phyloP scores from a whole-genome alignment of 2,113 vertebrate species.

The Myrmophylax atrothorax region DNA sequence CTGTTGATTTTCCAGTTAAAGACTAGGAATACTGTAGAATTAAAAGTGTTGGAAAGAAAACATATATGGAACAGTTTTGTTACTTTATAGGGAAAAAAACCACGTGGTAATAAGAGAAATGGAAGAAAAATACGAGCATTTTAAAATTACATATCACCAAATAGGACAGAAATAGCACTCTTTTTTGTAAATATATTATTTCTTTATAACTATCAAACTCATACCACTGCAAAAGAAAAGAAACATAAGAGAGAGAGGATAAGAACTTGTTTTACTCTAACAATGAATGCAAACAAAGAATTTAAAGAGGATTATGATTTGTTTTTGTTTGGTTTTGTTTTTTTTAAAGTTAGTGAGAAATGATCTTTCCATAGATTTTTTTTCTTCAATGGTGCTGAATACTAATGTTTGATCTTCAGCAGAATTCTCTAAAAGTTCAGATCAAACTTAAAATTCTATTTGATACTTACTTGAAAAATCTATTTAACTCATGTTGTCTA shows the following conservation, averaged over 20 bases:
- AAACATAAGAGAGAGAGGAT: not conserved
- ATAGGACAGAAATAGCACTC: not conserved
- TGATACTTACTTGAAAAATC: not conserved
- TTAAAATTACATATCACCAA: not conserved
- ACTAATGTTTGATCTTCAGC: not conserved
- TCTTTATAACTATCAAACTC: not conserved
- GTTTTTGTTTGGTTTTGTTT: accelerated
- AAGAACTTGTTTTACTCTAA: not conserved
- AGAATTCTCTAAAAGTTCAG: not conserved
- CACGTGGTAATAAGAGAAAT: not conserved
- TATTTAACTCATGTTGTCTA: not conserved
- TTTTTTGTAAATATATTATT: not conserved
- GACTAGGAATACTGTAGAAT: not conserved
- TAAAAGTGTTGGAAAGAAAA: not conserved
- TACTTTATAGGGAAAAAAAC: not conserved
- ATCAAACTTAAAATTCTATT: not conserved
- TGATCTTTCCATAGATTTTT: not conserved
- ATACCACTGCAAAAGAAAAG: not conserved
- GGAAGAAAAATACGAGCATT: not conserved
- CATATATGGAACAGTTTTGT: not conserved
- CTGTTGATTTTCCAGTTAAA: not conserved
- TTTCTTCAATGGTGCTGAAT: not conserved
- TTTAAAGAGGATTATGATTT: not conserved
- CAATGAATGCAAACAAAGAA: not conserved
- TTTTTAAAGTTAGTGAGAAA: not conserved